Percentiles rank a stretch among this genome's conserved stretches.
Conservation (phyloP, 2,797 vertebrate genomes). For the Prunella strophiata region DNA sequence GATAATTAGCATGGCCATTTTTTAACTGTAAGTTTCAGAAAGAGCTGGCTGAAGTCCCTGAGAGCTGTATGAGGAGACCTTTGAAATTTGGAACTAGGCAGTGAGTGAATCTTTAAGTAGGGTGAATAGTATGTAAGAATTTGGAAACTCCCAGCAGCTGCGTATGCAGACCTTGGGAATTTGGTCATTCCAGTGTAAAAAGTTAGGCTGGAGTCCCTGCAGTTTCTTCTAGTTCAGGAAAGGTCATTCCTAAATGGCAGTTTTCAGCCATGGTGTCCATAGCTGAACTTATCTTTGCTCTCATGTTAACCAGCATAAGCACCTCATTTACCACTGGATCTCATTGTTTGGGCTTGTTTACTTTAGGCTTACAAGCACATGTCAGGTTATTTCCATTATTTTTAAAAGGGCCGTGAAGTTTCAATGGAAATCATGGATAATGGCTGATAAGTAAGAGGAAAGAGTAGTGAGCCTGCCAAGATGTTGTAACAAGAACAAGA, state of each 20-base stretch:
- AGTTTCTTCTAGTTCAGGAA: background rate
- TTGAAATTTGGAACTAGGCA: conserved; percentile 6
- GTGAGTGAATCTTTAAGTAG: background rate
- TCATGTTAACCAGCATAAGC: background rate
- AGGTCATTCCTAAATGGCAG: background rate
- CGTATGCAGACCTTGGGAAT: background rate
- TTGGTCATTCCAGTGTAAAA: background rate
- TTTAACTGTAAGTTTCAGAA: conserved; percentile 1
- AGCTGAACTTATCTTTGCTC: background rate
- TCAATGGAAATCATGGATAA: conserved; percentile 30
- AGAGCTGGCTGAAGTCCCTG: background rate
- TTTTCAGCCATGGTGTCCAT: background rate
- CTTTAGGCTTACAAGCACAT: background rate
- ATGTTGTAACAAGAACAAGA: conserved; percentile 25
- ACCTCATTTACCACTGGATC: conserved; percentile 10
- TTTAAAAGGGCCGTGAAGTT: conserved; percentile 33
- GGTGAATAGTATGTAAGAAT: background rate
- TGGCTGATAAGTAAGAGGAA: conserved; percentile 41
- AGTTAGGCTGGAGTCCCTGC: background rate
- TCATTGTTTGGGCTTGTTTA: conserved; percentile 30
- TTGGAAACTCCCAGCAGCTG: background rate
- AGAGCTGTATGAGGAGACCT: background rate
- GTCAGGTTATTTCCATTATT: conserved; percentile 45
- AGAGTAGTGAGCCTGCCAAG: conserved; percentile 17
- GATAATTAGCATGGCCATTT: conserved; percentile 7